These are phyloP conservation scores for Zoanthus gigantus DNA, from an alignment of 92 coral and sea anemone species.

Conservation along the genomic window DNA sequence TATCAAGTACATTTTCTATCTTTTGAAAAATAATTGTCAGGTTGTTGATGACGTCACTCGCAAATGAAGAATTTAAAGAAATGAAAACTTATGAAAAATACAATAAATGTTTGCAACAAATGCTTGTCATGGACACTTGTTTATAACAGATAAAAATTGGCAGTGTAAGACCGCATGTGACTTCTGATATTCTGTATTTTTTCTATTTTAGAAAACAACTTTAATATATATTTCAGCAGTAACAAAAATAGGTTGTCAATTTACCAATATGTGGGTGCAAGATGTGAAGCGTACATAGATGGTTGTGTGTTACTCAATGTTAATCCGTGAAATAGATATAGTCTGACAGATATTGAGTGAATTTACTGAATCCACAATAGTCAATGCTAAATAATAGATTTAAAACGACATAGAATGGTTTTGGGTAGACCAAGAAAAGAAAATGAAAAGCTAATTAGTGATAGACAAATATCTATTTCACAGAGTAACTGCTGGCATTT, in stretches of 20 bases:
- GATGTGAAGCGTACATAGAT: slow-evolving; percentile 39
- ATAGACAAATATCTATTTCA: slow-evolving; percentile 38
- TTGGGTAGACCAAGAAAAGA: slow-evolving; percentile 35
- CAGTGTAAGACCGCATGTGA: too few species aligned
- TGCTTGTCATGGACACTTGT: neutral
- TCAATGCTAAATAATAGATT: slow-evolving; percentile 24
- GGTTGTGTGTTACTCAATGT: slow-evolving; percentile 17
- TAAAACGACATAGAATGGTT: slow-evolving; percentile 37
- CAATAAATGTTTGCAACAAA: neutral
- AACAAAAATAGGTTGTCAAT: slow-evolving; percentile 40
- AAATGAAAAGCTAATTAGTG: slow-evolving; percentile 28
- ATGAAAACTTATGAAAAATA: neutral
- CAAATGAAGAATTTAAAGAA: neutral
- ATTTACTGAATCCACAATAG: slow-evolving; percentile 38
- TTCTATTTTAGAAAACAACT: slow-evolving; percentile 9
- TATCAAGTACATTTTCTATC: slow-evolving; percentile 10
- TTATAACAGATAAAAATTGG: slow-evolving; percentile 2
- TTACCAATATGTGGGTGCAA: slow-evolving; percentile 31
- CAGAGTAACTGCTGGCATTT: slow-evolving; percentile 31
- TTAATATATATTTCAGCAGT: slow-evolving; percentile 27
- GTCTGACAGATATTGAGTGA: slow-evolving; percentile 29
- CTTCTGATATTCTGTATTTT: neutral
- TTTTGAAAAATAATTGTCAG: neutral
- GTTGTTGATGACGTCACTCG: neutral
- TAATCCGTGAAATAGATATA: slow-evolving; percentile 34